Conservation (phyloP, 2,888 invertebrate genomes). For the Epinotia demarniana region DNA sequence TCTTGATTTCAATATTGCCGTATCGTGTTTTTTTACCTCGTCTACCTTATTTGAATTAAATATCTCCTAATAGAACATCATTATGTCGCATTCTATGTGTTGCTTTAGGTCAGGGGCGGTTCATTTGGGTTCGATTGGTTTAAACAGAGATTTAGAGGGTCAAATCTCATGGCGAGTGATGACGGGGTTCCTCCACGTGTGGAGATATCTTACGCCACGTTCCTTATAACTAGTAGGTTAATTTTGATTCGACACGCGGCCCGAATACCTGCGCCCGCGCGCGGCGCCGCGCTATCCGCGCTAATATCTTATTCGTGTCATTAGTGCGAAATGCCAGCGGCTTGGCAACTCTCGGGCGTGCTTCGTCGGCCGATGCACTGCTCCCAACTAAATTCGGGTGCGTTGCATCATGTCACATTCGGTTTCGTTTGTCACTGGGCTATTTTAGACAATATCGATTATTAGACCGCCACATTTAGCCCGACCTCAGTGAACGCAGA, state of each 20-base stretch:
- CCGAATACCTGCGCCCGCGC: conserved; percentile 69
- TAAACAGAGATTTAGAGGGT: background rate
- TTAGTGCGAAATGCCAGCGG: conserved; percentile 83
- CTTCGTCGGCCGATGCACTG: conserved; percentile 79
- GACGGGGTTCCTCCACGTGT: conserved; percentile 26
- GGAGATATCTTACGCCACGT: conserved; percentile 18
- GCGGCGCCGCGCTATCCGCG: conserved; percentile 73
- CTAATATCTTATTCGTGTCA: conserved; percentile 84
- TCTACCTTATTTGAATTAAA: background rate
- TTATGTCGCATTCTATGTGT: background rate
- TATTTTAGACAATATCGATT: conserved; percentile 83
- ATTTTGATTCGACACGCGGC: conserved; percentile 70
- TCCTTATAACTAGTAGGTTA: conserved; percentile 53
- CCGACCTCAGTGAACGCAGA: conserved; percentile 66
- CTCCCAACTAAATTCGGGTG: conserved; percentile 78
- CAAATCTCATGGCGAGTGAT: conserved; percentile 3
- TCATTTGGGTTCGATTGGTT: background rate
- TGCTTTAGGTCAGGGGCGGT: background rate
- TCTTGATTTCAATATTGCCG: conserved; percentile 9
- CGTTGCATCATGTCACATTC: conserved; percentile 84
- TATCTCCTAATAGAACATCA: background rate
- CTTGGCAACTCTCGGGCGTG: conserved; percentile 72
- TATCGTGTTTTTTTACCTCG: background rate
- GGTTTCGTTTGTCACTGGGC: conserved; percentile 82
- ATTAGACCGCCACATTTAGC: conserved; percentile 81